Percentiles rank a stretch among this genome's conserved stretches.
These are phyloP conservation scores for Ornithorhynchus anatinus DNA, from an alignment of 2,113 vertebrate species.

Conservation along the genomic window DNA sequence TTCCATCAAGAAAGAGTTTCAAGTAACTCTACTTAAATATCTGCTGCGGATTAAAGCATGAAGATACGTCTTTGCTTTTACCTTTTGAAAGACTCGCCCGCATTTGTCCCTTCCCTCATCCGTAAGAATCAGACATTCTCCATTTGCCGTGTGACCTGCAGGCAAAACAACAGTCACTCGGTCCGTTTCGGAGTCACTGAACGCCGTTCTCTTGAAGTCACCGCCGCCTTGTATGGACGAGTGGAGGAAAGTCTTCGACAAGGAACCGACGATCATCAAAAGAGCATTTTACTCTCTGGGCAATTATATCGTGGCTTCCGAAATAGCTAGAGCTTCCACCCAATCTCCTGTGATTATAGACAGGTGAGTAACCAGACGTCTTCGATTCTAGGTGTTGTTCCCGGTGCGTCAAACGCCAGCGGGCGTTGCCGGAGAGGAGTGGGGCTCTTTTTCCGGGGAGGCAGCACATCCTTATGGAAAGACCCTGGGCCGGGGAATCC, in stretches of 20 bases:
- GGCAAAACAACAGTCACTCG: slow-evolving; percentile 90
- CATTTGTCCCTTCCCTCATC: fast-evolving
- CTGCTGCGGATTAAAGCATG: neutral
- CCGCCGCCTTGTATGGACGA: slow-evolving; percentile 82
- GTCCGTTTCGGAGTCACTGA: slow-evolving; percentile 74
- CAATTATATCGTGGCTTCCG: slow-evolving; percentile 88
- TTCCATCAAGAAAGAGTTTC: too few relatives aligned
- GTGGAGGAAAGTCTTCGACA: slow-evolving; percentile 85
- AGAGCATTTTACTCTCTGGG: slow-evolving; percentile 91
- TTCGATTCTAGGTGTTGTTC: neutral
- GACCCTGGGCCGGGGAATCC: too few relatives aligned
- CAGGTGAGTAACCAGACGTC: slow-evolving; percentile 74
- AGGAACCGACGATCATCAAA: slow-evolving; percentile 81
- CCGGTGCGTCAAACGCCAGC: too few relatives aligned
- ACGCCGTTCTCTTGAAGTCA: slow-evolving; percentile 78
- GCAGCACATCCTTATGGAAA: too few relatives aligned
- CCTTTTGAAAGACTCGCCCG: neutral
- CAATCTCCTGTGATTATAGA: slow-evolving; percentile 85
- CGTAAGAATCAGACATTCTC: neutral
- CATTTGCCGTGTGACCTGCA: slow-evolving; percentile 47
- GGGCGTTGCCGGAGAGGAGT: too few relatives aligned
- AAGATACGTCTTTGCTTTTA: fast-evolving
- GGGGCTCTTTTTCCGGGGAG: too few relatives aligned
- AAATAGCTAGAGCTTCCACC: slow-evolving; percentile 75
- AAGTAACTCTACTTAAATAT: neutral